Percentiles rank a stretch among this genome's conserved stretches.
Conservation (phyloP, 1,140 invertebrate species). For the Pectinophora gossypiella region DNA sequence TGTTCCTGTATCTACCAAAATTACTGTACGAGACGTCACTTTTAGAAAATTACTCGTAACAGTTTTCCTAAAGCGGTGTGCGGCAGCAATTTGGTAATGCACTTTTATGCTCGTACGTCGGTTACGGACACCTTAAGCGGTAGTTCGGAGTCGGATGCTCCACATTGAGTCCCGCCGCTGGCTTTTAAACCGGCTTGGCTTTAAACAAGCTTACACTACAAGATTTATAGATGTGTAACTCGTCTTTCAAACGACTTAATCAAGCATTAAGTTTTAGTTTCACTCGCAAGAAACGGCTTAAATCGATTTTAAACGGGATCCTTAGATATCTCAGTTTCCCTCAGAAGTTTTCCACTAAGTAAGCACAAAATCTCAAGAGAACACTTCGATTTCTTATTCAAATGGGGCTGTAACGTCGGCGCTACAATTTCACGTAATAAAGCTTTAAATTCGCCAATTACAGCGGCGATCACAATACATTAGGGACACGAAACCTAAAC, state of each 20-base stretch:
- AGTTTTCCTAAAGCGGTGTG: slow-evolving; percentile 28
- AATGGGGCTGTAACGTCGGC: neutral
- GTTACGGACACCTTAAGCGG: slow-evolving; percentile 1
- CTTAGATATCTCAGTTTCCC: no score
- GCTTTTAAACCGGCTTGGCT: neutral
- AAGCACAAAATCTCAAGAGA: neutral
- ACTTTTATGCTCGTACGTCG: slow-evolving; percentile 29
- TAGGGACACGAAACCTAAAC: slow-evolving; percentile 28
- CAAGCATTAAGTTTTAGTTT: neutral
- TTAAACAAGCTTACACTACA: neutral
- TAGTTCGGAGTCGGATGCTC: neutral
- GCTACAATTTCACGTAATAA: neutral
- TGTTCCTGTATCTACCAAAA: slow-evolving; percentile 22
- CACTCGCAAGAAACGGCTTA: neutral
- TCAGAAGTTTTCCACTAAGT: neutral
- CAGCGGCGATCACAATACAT: slow-evolving; percentile 33
- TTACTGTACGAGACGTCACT: slow-evolving; percentile 37
- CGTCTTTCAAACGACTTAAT: neutral
- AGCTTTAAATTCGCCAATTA: slow-evolving; percentile 10
- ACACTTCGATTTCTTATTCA: neutral
- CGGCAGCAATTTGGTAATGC: slow-evolving; percentile 54
- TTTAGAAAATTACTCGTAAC: slow-evolving; percentile 36
- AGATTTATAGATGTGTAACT: neutral
- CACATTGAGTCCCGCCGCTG: neutral
- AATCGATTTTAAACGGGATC: no score